A percentile compares a stretch with the other conserved stretches of the same genome.
These are phyloP conservation scores for Antennarius striatus DNA, from an alignment of 2,113 vertebrate genomes.

Conservation along the genomic window DNA sequence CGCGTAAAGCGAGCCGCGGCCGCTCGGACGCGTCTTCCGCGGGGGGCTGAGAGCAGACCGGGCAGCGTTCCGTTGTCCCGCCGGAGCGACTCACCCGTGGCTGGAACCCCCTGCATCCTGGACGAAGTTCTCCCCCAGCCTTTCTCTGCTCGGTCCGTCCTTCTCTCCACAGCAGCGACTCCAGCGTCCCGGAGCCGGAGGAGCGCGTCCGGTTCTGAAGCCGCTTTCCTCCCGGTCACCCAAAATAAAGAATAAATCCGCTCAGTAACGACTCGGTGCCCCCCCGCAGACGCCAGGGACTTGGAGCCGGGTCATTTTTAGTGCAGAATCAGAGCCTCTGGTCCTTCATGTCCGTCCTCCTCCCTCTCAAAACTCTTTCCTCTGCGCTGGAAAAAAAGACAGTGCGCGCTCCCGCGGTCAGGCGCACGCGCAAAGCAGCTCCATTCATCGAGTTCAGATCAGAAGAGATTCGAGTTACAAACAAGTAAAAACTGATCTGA, in stretches of 20 bases:
- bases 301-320: conserved; percentile 33
- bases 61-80: neutral
- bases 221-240: conserved; percentile 16
- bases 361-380: conserved; percentile 60
- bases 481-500: too few species aligned
- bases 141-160: conserved; percentile 42
- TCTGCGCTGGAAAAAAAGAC: conserved; percentile 49
- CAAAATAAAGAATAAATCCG: neutral
- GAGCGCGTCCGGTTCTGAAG: conserved; percentile 35
- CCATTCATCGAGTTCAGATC: conserved; percentile 57
- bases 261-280: conserved; percentile 27
- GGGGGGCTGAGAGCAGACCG: neutral
- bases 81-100: conserved; percentile 55
- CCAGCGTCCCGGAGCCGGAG: conserved; percentile 42
- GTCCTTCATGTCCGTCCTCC: conserved; percentile 55
- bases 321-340: conserved; percentile 16
- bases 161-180: conserved; percentile 39
- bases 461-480: neutral
- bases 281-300: conserved; percentile 8
- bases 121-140: conserved; percentile 48
- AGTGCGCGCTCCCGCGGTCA: conserved; percentile 50
- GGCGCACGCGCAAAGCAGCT: conserved; percentile 49
- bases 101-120: conserved; percentile 75
- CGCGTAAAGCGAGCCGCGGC: conserved; percentile 38
- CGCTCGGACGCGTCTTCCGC: conserved; percentile 51